A percentile compares a stretch with the other conserved stretches of the same genome.
Conservation (phyloP, 2,888 invertebrate species). For the Oasisia sp. region DNA sequence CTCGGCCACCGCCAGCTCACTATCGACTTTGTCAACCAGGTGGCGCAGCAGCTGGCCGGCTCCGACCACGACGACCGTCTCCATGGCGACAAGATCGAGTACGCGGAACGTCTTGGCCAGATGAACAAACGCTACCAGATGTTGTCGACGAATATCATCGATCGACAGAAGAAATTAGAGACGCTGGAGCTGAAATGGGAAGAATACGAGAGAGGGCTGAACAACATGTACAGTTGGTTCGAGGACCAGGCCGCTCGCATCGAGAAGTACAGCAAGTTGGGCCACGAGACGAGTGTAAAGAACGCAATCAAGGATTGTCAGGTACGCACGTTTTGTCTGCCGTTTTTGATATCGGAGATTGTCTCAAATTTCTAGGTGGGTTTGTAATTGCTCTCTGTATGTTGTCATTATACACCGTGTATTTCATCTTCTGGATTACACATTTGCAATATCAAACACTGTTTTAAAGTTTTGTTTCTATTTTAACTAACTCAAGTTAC, state of each 20-base stretch:
- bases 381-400: not conserved
- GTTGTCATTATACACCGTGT: too few species aligned
- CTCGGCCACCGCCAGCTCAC: constrained; percentile 59
- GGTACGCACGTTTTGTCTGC: constrained; percentile 27
- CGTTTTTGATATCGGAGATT: not conserved
- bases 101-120: constrained; percentile 56
- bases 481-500: too few species aligned
- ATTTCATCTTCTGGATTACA: too few species aligned
- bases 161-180: constrained; percentile 49
- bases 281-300: constrained; percentile 57
- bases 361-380: not conserved
- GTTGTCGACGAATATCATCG: constrained; percentile 50
- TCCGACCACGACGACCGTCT: constrained; percentile 46
- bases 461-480: too few species aligned
- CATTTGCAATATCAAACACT: too few species aligned
- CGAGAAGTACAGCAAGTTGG: constrained; percentile 52
- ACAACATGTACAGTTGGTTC: constrained; percentile 55
- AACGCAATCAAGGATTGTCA: constrained; percentile 59
- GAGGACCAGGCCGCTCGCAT: constrained; percentile 56
- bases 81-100: constrained; percentile 45
- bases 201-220: constrained; percentile 55
- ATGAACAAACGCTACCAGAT: constrained; percentile 56
- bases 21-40: constrained; percentile 62
- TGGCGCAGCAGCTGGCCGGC: constrained; percentile 34
- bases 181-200: constrained; percentile 49